Base-by-base conservation (phyloP, 2,113 vertebrate species). In the Anarrhichthys ocellatus region DNA sequence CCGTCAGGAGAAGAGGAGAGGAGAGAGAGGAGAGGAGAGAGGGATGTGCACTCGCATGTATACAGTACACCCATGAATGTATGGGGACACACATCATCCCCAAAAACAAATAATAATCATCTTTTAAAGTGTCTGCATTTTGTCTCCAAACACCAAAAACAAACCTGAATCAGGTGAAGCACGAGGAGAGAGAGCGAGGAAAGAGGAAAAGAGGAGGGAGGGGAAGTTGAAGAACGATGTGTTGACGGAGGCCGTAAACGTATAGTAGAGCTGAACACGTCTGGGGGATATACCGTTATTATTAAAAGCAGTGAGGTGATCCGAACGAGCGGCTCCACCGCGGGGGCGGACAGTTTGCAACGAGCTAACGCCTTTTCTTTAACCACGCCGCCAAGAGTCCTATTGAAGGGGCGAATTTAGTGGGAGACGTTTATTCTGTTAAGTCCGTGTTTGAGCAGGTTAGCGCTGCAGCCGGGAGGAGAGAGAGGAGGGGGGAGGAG, bases 301-400 rank as follows among this genome's bases (percentile, higher is more conserved):
- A 92, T 89, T 90, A 89, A 91, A 88, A 87, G 87, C 71, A 4
- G 77, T 10, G 54, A 78, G 73, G 81, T 78, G 74, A 85, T 82
- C 75, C 82, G 34, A 76, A 71, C 66, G 44, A 63, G 72, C 76
- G 69, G 76, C 79, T 82, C 29, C 32, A 32, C 32, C 32, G 32
- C 32, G 77, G 79, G 17, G 78, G 83, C 11, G 80, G 80, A 85
- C 70, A 61, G 58, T 78, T 74, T 66, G 84, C 65, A 54, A 61
- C 44, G 9, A 44, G 56, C 32, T 32, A 34, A 34, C 34, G 34
- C 34, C 34, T 34, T 34, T 34, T 34, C 34, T 34, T 34, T 34
- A 34, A 34, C 34, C 32, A 34, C 32, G 32, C 32, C 34, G 34
- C 34, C 34, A 6, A 34, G 34, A 89, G 81, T 84, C 72, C 78